Evolutionary conservation across 2,888 invertebrate species (phyloP).

Genomic region (Xanthorhoe designata): DNA sequence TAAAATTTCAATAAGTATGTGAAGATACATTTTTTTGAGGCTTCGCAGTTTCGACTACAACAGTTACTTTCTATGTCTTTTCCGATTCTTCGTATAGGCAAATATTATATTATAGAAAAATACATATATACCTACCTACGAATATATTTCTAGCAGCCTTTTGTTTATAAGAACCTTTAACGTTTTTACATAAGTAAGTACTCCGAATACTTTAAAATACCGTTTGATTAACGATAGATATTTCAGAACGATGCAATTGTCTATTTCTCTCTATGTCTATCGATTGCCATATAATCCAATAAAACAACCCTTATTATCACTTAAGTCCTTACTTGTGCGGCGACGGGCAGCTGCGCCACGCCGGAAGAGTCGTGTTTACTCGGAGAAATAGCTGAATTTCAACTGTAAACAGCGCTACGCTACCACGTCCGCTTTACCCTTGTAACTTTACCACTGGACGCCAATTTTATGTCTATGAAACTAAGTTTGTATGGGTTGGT

Average conservation of each 20-base stretch:
- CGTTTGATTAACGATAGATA: background rate
- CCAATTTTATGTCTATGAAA: background rate
- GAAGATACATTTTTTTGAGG: too few species aligned
- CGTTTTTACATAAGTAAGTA: too few species aligned
- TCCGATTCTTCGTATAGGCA: too few species aligned
- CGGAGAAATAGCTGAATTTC: slow-evolving; percentile 55
- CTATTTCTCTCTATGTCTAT: background rate
- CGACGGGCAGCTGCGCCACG: slow-evolving; percentile 42
- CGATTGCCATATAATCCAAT: slow-evolving; percentile 17
- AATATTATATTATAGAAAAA: too few species aligned
- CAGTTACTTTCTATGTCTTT: too few species aligned
- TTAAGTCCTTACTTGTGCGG: slow-evolving; percentile 21
- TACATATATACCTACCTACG: too few species aligned
- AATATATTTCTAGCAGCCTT: too few species aligned
- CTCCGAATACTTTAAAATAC: too few species aligned
- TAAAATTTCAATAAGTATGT: too few species aligned
- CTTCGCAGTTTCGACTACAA: too few species aligned
- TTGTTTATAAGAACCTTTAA: too few species aligned
- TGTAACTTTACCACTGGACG: slow-evolving; percentile 17
- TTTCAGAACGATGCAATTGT: background rate
- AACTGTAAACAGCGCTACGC: slow-evolving; percentile 48
- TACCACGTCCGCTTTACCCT: slow-evolving; percentile 12
- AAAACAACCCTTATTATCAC: slow-evolving; percentile 27
- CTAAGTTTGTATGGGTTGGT: too few species aligned
- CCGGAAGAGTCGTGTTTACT: slow-evolving; percentile 49